These are phyloP conservation scores for Arion vulgaris DNA, from an alignment of 1,140 invertebrate genomes.

Conservation along the genomic window DNA sequence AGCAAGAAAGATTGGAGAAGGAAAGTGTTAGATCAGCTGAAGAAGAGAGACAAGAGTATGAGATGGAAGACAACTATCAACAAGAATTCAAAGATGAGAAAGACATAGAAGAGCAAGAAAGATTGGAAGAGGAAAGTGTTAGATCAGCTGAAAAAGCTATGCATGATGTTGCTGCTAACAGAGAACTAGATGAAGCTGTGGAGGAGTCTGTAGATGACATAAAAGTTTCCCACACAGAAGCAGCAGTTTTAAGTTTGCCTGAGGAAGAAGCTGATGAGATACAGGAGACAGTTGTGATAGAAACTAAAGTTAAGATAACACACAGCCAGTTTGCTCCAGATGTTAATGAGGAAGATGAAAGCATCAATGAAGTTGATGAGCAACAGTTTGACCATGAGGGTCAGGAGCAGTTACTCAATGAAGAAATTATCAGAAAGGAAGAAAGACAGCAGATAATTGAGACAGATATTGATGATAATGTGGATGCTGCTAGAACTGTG, in stretches of 20 bases:
- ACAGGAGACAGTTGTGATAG: conserved; percentile 25
- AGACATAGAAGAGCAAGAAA: background rate
- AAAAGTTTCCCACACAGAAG: background rate
- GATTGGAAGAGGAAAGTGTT: conserved; percentile 7
- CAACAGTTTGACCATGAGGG: background rate
- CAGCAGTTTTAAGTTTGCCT: conserved; percentile 15
- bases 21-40: background rate
- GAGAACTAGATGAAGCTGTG: background rate
- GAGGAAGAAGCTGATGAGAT: conserved; percentile 41
- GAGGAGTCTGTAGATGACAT: background rate
- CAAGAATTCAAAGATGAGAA: background rate
- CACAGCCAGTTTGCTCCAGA: background rate
- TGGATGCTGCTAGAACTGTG: background rate
- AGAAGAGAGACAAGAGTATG: background rate
- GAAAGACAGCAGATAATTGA: conserved; percentile 5
- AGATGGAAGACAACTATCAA: background rate
- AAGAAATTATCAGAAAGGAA: conserved; percentile 39
- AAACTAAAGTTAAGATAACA: conserved; percentile 16
- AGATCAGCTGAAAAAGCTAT: background rate
- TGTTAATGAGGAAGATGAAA: background rate
- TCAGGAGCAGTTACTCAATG: background rate
- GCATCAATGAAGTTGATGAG: background rate
- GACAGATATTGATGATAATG: conserved; percentile 19
- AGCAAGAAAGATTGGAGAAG: conserved; percentile 4
- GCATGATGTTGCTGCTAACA: background rate